These are phyloP conservation scores for Nasonovia ribisnigri DNA, from an alignment of 2,888 invertebrate genomes.

Conservation along the genomic window DNA sequence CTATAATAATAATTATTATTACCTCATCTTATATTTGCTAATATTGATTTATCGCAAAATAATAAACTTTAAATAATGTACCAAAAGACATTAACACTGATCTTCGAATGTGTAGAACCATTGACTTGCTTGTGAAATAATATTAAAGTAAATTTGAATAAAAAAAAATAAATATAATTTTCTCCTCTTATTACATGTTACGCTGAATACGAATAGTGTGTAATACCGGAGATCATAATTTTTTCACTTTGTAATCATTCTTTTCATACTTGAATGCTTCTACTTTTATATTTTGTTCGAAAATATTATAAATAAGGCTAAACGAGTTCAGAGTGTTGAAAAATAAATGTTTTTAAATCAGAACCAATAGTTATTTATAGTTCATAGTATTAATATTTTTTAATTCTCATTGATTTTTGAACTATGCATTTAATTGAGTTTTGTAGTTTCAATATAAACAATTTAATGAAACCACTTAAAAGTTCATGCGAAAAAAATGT, in stretches of 20 bases:
- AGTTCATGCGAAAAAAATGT: background rate
- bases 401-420: background rate
- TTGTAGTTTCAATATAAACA: background rate
- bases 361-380: background rate
- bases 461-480: background rate
- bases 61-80: background rate
- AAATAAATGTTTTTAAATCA: background rate
- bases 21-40: background rate
- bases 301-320: background rate
- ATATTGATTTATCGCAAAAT: background rate
- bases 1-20: too few relatives aligned
- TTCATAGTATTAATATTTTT: background rate
- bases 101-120: background rate
- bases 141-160: background rate
- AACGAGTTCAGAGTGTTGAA: background rate
- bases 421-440: background rate
- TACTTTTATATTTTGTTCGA: background rate
- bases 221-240: background rate
- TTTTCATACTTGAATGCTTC: background rate
- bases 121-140: background rate
- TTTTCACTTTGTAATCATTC: background rate
- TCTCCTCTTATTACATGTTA: background rate
- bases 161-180: background rate
- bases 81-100: background rate
- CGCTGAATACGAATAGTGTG: background rate